Base-by-base conservation (phyloP, 92 coral and sea anemone genomes). In the Palythoa grandis region DNA sequence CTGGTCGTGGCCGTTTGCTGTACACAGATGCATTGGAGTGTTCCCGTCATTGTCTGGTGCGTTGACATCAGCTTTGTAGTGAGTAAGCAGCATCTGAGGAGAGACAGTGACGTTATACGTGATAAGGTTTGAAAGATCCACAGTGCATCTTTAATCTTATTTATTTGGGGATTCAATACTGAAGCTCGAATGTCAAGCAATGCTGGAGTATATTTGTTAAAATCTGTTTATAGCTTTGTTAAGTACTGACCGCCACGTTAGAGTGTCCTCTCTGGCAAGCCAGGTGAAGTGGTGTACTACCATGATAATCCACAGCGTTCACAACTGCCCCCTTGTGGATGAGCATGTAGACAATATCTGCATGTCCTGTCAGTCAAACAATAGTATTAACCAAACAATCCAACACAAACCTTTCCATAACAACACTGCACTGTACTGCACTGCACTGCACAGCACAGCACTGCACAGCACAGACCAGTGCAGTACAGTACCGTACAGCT, bases 181-280 rank as follows among this genome's bases (percentile, higher is more conserved):
- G 35, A 29, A 4, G 9, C 7, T 43, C n/a, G 20, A 7, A 23
- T n/a, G 24, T 4, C 4, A n/a, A 63, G 19, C 10, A 63, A n/a
- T 8, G 9, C 25, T 63, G 10, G 25, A 56, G 19, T 22, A 63
- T n/a, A 29, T 6, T 15, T 60, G 22, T 0, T 63, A 23, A 63
- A 6, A 63, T 9, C 20, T 19, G 25, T 19, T 22, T 17, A 63
- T 5, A n/a, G 25, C 65, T 63, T 19, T 19, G 69, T 9, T 63
- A 23, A 8, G 11, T 48, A 35, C 82, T 89, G 60, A 97, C 99
- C 87, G 95, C 98, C 60, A 93, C 99, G 63, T 89, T 91, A 58
- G 91, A 89, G 88, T 96, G 99, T 57, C 99, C 99, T 56, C 94
- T 90, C 82, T 90, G 97, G 67, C 99, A 97, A 2, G 99, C 98